Evolutionary conservation across 2,113 vertebrate genomes (phyloP).

Genomic region (Mesembrinibis cayennensis): DNA sequence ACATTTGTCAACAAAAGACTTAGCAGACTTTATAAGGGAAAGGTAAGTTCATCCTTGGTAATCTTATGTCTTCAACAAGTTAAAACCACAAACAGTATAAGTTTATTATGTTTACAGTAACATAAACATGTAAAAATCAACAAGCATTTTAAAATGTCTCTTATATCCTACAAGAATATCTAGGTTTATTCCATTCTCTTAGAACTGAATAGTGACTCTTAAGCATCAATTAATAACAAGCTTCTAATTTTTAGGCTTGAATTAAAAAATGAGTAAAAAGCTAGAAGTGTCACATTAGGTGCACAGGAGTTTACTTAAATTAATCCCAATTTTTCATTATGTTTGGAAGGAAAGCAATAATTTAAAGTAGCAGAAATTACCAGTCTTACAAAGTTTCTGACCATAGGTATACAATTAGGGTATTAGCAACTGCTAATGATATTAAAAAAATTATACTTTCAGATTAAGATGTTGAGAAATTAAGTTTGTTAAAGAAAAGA

Average conservation of each 20-base stretch:
- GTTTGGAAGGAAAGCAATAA: not conserved
- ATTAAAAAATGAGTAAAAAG: not conserved
- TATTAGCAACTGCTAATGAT: not conserved
- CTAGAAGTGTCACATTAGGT: not conserved
- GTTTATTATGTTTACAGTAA: not conserved
- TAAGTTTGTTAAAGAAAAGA: not conserved
- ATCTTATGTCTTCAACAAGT: not conserved
- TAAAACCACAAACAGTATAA: not conserved
- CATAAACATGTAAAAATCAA: not conserved
- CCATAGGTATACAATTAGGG: not conserved
- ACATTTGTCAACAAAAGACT: slow-evolving; percentile 94
- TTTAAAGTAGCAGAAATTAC: not conserved
- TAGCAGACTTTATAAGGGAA: slow-evolving; percentile 97
- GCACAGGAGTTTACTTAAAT: not conserved
- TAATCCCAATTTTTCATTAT: not conserved
- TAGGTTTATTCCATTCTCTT: not conserved
- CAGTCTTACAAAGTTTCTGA: not conserved
- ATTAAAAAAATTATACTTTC: not conserved
- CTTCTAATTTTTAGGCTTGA: not conserved
- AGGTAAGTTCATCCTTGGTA: slow-evolving; percentile 79
- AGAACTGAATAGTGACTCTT: not conserved
- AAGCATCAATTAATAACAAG: not conserved
- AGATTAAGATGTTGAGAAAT: not conserved
- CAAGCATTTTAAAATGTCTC: not conserved
- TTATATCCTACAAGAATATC: not conserved